Evolutionary conservation across 2,113 vertebrate species (phyloP).

Genomic region (Sinocyclocheilus anshuiensis): DNA sequence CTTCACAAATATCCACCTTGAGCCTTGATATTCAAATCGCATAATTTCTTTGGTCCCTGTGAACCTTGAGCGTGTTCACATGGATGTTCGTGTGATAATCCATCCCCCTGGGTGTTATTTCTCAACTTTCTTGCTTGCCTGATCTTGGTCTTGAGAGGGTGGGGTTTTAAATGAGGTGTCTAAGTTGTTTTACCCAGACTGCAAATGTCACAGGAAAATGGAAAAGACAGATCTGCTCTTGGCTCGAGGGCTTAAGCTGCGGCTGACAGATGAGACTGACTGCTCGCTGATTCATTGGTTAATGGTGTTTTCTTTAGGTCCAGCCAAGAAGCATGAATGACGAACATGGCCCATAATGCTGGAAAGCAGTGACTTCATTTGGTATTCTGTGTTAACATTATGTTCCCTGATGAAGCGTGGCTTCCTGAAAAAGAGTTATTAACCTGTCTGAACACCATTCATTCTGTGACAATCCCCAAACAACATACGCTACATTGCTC

Average conservation of each 20-base stretch:
- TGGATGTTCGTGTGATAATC: conserved; percentile 15
- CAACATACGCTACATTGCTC: background rate
- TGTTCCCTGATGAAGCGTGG: conserved; percentile 24
- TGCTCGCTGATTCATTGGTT: conserved; percentile 38
- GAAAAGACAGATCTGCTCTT: conserved; percentile 44
- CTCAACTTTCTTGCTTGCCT: conserved; percentile 11
- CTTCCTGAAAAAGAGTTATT: conserved; percentile 33
- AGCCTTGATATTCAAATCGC: background rate
- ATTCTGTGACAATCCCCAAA: conserved; percentile 10
- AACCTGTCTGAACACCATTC: conserved; percentile 30
- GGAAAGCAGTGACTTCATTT: conserved; percentile 37
- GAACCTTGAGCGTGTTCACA: conserved; percentile 1
- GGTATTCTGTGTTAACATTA: conserved; percentile 41
- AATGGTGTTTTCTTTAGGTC: conserved; percentile 39
- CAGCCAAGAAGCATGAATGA: conserved; percentile 39
- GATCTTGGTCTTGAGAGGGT: conserved; percentile 21
- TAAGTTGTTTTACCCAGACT: conserved; percentile 43
- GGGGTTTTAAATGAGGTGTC: conserved; percentile 55
- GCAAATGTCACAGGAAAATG: conserved; percentile 51
- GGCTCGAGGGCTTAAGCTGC: conserved; percentile 47
- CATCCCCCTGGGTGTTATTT: conserved; percentile 37
- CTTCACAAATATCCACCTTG: background rate
- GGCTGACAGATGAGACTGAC: conserved; percentile 36
- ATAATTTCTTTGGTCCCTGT: background rate
- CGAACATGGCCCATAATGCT: conserved; percentile 24